Conservation (phyloP, 1,140 invertebrate species). For the Drosophila equinoxialis region DNA sequence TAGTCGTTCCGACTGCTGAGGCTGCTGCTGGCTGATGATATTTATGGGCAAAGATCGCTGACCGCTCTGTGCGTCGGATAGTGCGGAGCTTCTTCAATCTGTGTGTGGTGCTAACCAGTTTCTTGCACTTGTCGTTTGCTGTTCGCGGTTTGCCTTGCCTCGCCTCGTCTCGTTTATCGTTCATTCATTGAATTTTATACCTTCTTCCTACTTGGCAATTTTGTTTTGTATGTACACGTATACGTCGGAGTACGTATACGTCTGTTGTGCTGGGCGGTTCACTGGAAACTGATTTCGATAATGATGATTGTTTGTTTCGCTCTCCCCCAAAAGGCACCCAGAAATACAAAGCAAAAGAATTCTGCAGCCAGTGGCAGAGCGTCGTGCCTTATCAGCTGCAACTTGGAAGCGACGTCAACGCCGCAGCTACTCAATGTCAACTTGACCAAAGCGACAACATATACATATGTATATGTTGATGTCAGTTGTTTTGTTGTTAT, state of each 20-base stretch:
- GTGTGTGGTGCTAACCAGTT: slow-evolving; percentile 64
- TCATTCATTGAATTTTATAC: slow-evolving; percentile 53
- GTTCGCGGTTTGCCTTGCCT: slow-evolving; percentile 17
- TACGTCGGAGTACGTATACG: slow-evolving; percentile 53
- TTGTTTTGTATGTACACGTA: slow-evolving; percentile 7
- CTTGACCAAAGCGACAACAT: background rate
- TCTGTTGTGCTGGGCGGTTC: slow-evolving; percentile 69
- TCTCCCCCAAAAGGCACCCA: slow-evolving; percentile 24
- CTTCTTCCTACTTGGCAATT: slow-evolving; percentile 43
- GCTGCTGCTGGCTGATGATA: slow-evolving; percentile 18
- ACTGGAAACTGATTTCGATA: slow-evolving; percentile 54
- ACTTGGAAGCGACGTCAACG: slow-evolving; percentile 1
- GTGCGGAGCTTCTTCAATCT: slow-evolving; percentile 54
- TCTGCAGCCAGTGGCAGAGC: slow-evolving; percentile 8
- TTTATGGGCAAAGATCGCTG: slow-evolving; percentile 70
- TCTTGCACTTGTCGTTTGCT: slow-evolving; percentile 61
- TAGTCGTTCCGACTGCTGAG: slow-evolving; percentile 25
- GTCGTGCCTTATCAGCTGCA: slow-evolving; percentile 41
- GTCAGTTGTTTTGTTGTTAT: slow-evolving; percentile 20
- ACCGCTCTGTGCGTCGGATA: slow-evolving; percentile 46
- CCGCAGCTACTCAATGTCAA: slow-evolving; percentile 23
- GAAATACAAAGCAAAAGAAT: background rate
- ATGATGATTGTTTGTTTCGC: slow-evolving; percentile 57
- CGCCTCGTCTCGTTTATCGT: slow-evolving; percentile 34
- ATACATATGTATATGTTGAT: background rate